Conservation (phyloP, 2,113 vertebrate genomes). For the Chrysochloris asiatica region DNA sequence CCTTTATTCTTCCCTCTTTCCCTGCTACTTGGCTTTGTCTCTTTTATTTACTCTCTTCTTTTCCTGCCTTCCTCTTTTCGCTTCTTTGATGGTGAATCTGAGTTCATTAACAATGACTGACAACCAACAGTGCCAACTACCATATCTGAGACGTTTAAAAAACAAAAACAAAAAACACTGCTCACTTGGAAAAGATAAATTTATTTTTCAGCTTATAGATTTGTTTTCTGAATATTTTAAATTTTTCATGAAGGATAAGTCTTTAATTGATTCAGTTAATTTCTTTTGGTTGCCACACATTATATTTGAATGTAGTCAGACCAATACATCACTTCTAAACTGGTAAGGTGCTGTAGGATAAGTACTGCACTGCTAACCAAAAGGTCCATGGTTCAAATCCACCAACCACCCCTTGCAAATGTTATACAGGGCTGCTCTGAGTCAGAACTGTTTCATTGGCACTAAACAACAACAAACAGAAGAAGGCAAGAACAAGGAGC, state of each 20-base stretch:
- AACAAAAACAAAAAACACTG: not conserved
- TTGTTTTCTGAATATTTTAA: not conserved
- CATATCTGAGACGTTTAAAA: not conserved
- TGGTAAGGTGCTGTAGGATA: not conserved
- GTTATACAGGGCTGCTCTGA: too few relatives aligned
- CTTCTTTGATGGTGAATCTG: not conserved
- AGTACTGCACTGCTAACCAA: too few relatives aligned
- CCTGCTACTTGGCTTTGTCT: too few relatives aligned
- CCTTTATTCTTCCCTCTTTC: fast-evolving
- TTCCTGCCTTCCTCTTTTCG: not conserved
- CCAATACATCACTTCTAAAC: not conserved
- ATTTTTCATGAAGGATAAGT: not conserved
- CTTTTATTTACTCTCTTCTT: not conserved
- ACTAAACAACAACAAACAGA: too few relatives aligned
- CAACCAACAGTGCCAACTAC: not conserved
- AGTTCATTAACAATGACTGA: not conserved
- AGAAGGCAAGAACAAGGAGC: too few relatives aligned
- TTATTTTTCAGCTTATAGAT: not conserved
- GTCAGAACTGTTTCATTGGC: too few relatives aligned
- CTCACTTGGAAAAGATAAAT: not conserved
- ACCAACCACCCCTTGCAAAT: too few relatives aligned
- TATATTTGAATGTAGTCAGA: slow-evolving; percentile 23
- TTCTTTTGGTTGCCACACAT: not conserved
- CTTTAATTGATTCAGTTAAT: not conserved
- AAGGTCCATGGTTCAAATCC: too few relatives aligned